phyloP scores from a whole-genome alignment of 2,797 vertebrate species.

The Loris lydekkerianus region DNA sequence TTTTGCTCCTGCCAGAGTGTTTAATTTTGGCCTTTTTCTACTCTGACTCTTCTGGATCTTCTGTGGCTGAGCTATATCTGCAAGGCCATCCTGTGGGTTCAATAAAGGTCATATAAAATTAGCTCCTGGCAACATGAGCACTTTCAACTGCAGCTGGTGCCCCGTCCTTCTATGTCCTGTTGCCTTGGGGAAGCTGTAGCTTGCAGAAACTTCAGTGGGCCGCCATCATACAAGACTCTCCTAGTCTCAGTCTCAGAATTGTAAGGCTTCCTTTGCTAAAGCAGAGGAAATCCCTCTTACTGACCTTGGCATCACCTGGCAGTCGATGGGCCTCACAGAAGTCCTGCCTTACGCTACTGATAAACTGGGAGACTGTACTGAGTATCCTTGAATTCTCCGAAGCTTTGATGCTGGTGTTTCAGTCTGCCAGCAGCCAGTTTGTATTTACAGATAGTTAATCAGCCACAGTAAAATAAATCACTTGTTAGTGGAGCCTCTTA shows the following conservation, averaged over 20 bases:
- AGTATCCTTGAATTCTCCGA: background rate
- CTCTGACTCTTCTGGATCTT: accelerated
- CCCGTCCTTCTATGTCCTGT: no score
- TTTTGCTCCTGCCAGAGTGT: no score
- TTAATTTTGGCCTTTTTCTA: no score
- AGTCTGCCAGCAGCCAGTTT: background rate
- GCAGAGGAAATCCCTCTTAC: no score
- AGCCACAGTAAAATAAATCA: background rate
- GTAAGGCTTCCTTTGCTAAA: accelerated
- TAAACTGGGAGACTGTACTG: background rate
- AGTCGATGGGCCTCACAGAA: accelerated
- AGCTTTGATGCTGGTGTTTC: accelerated
- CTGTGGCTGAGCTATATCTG: no score
- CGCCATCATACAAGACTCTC: accelerated
- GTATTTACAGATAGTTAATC: no score
- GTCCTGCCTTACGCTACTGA: background rate
- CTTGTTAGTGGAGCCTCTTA: background rate
- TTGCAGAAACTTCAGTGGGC: background rate
- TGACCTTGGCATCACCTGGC: background rate
- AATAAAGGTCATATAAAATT: accelerated
- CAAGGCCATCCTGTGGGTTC: no score
- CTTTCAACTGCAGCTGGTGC: accelerated
- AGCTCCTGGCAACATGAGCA: accelerated
- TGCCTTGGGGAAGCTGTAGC: no score
- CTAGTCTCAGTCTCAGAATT: accelerated